A percentile compares a stretch with the other conserved stretches of the same genome.
Conservation (phyloP, 2,888 invertebrate genomes). For the Acrobasis repandana region DNA sequence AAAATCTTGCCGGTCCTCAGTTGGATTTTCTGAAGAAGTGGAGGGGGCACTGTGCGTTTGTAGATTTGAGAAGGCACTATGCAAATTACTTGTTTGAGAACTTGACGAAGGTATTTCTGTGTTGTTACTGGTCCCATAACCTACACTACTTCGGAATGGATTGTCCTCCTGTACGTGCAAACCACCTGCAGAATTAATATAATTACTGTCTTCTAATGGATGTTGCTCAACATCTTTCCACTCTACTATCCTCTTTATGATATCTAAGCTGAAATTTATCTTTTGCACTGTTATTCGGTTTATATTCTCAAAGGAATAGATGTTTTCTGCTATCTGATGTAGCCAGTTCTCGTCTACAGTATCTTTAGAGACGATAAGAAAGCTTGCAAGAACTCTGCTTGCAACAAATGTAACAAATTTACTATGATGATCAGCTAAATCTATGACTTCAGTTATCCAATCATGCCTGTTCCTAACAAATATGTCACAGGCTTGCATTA, state of each 20-base stretch:
- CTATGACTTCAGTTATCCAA: constrained; percentile 92
- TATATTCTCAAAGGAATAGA: constrained; percentile 85
- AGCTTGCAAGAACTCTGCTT: constrained; percentile 90
- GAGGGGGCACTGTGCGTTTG: constrained; percentile 69
- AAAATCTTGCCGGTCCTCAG: constrained; percentile 51
- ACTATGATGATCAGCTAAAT: constrained; percentile 89
- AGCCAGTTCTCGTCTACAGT: constrained; percentile 91
- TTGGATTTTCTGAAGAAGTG: constrained; percentile 53
- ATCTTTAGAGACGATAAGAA: constrained; percentile 92
- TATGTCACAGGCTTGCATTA: constrained; percentile 91
- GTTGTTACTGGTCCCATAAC: constrained; percentile 51
- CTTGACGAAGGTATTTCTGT: constrained; percentile 55
- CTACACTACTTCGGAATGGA: constrained; percentile 67
- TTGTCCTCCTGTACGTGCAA: constrained; percentile 72
- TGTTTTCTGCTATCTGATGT: constrained; percentile 88
- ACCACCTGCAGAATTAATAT: constrained; percentile 62
- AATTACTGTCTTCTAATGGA: constrained; percentile 88
- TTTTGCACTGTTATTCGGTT: constrained; percentile 87
- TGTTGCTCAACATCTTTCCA: constrained; percentile 93
- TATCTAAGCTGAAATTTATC: constrained; percentile 92
- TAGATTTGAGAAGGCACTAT: constrained; percentile 74
- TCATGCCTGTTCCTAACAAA: constrained; percentile 91
- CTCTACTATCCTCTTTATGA: constrained; percentile 93
- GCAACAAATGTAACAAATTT: constrained; percentile 92
- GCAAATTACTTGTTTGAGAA: constrained; percentile 61